These are phyloP conservation scores for Champsocephalus gunnari DNA, from an alignment of 2,797 vertebrate genomes.

Conservation along the genomic window DNA sequence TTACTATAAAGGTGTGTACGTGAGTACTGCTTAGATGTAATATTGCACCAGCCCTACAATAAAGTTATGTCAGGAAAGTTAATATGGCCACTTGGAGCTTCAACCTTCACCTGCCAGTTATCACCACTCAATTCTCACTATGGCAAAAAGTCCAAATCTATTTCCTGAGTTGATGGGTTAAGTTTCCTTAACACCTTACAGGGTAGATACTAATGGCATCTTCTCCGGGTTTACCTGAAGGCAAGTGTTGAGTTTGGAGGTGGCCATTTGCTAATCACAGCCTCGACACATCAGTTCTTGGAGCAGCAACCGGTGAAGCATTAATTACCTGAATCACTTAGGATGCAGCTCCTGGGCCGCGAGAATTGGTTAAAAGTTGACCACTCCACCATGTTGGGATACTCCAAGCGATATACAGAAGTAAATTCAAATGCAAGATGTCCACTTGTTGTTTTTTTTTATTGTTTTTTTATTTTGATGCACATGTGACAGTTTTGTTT, in stretches of 20 bases:
- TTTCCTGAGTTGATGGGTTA: constrained; percentile 33
- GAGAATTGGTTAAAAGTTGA: constrained; percentile 32
- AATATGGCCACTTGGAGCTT: constrained; percentile 28
- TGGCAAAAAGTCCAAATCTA: neutral
- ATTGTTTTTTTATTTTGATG: constrained; percentile 31
- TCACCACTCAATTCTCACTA: constrained; percentile 5
- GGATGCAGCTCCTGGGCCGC: constrained; percentile 35
- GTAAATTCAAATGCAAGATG: constrained; percentile 50
- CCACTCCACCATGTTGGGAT: constrained; percentile 36
- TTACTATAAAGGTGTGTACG: constrained; percentile 52
- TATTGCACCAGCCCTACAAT: constrained; percentile 60
- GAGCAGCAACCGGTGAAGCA: constrained; percentile 15
- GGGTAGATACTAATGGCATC: constrained; percentile 20
- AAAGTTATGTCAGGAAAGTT: constrained; percentile 40
- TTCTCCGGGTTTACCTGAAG: constrained; percentile 38
- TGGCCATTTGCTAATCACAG: constrained; percentile 34
- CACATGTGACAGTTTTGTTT: constrained; percentile 47
- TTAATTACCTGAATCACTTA: constrained; percentile 13
- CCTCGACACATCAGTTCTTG: constrained; percentile 20
- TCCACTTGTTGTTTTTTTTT: constrained; percentile 50
- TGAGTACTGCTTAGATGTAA: constrained; percentile 55
- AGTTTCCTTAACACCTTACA: constrained; percentile 3
- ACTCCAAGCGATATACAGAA: constrained; percentile 47
- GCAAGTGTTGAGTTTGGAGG: constrained; percentile 41
- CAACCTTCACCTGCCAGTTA: constrained; percentile 47